Evolutionary conservation across 2,797 vertebrate species (phyloP).

Genomic region (Cynodonichthys magdalenae): DNA sequence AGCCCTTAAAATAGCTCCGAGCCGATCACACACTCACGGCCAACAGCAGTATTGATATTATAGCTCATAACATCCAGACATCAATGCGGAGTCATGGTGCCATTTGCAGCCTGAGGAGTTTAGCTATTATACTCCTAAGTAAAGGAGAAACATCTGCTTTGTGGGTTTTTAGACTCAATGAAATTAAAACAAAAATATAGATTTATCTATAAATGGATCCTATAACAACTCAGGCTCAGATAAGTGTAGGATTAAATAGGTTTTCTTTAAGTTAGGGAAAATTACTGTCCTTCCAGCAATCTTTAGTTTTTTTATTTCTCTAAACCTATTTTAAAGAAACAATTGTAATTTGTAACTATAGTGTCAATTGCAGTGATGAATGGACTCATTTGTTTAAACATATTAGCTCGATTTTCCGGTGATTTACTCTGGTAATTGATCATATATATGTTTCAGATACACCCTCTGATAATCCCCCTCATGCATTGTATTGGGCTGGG

Average conservation of each 20-base stretch:
- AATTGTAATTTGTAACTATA: not conserved
- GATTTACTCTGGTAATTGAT: constrained; percentile 7
- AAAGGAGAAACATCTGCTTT: too few species aligned
- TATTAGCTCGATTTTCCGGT: not conserved
- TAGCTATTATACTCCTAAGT: too few species aligned
- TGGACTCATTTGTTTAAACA: constrained; percentile 7
- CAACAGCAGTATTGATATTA: constrained; percentile 52
- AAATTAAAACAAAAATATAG: too few species aligned
- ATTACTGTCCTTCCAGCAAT: too few species aligned
- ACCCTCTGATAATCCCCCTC: not conserved
- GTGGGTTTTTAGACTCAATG: too few species aligned
- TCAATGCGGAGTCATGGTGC: constrained; percentile 34
- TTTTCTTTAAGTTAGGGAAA: too few species aligned
- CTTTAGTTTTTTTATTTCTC: too few species aligned
- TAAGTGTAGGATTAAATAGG: too few species aligned
- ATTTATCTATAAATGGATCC: too few species aligned
- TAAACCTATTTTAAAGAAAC: too few species aligned
- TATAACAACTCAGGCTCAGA: too few species aligned
- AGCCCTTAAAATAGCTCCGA: constrained; percentile 68
- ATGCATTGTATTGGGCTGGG: not conserved
- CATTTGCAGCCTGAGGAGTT: too few species aligned
- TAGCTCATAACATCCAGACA: constrained; percentile 42
- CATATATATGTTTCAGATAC: constrained; percentile 8
- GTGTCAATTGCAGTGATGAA: not conserved
- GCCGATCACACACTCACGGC: constrained; percentile 41